phyloP scores from a whole-genome alignment of 2,797 vertebrate species.

The Mastacembelus armatus region DNA sequence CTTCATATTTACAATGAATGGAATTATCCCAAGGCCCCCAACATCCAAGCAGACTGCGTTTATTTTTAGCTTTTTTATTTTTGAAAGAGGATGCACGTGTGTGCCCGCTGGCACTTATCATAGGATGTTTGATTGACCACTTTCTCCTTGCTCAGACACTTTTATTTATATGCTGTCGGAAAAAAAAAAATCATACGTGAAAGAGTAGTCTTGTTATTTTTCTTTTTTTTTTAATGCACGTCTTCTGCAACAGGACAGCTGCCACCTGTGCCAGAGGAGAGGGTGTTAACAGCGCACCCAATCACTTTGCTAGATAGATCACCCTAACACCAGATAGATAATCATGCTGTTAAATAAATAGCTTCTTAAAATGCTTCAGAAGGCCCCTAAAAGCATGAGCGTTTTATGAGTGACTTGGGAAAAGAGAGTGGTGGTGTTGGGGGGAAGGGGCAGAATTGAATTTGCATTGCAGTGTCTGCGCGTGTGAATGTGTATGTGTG shows the following conservation, averaged over 20 bases:
- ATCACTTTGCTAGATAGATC: conserved; percentile 55
- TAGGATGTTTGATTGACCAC: conserved; percentile 50
- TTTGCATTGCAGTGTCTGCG: conserved; percentile 49
- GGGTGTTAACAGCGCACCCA: conserved; percentile 52
- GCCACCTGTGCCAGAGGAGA: conserved; percentile 62
- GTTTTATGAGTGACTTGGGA: conserved; percentile 64
- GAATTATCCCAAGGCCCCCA: conserved; percentile 43
- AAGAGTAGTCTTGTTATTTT: conserved; percentile 8
- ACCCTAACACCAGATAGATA: conserved; percentile 59
- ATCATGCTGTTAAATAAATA: conserved; percentile 74
- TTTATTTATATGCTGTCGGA: conserved; percentile 51
- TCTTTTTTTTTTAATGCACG: conserved; percentile 11
- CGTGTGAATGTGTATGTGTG: conserved; percentile 5
- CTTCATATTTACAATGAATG: conserved; percentile 62
- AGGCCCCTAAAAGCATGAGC: conserved; percentile 63
- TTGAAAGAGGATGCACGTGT: conserved; percentile 10
- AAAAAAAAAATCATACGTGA: conserved; percentile 38
- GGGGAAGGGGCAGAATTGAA: conserved; percentile 31
- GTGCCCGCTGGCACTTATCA: conserved; percentile 43
- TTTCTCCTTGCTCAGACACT: conserved; percentile 32
- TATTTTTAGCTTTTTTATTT: conserved; percentile 47
- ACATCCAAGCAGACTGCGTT: conserved; percentile 3
- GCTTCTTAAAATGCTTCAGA: conserved; percentile 69
- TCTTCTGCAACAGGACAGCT: conserved; percentile 66
- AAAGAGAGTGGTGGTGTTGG: conserved; percentile 44